A percentile compares a stretch with the other conserved stretches of the same genome.
phyloP scores from a whole-genome alignment of 2,888 invertebrate species.

The Coecobrya sp. region DNA sequence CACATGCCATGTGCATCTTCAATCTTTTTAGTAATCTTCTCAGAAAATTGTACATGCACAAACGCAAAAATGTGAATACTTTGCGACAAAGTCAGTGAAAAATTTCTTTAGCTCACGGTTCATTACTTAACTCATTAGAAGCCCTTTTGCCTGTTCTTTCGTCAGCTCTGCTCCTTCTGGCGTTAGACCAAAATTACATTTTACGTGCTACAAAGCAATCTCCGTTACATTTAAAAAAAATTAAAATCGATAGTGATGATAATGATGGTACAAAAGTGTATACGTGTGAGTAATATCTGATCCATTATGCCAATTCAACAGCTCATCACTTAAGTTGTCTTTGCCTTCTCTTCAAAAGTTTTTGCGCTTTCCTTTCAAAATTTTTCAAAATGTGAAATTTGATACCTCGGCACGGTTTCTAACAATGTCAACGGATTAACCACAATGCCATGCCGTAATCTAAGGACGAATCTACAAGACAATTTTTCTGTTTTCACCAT shows the following conservation, averaged over 20 bases:
- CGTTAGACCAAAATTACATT: constrained; percentile 74
- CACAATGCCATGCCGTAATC: neutral
- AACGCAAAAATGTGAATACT: constrained; percentile 79
- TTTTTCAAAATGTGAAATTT: constrained; percentile 56
- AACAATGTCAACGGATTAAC: constrained; percentile 34
- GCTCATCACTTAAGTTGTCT: constrained; percentile 40
- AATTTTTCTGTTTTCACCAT: constrained; percentile 34
- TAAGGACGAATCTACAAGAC: constrained; percentile 31
- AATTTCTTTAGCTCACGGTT: constrained; percentile 79
- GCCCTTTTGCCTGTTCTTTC: constrained; percentile 63
- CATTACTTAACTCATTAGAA: constrained; percentile 86
- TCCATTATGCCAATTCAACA: constrained; percentile 23
- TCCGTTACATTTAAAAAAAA: constrained; percentile 32
- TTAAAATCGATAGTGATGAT: constrained; percentile 4
- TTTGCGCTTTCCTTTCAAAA: neutral
- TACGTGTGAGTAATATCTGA: constrained; percentile 5
- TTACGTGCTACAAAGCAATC: constrained; percentile 35
- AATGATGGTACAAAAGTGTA: constrained; percentile 16
- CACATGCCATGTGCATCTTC: constrained; percentile 30
- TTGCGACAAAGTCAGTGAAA: constrained; percentile 74
- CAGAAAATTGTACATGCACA: constrained; percentile 12
- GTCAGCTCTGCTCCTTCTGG: constrained; percentile 69
- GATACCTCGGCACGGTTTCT: constrained; percentile 30
- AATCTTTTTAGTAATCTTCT: constrained; percentile 44
- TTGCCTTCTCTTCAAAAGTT: constrained; percentile 3